These are phyloP conservation scores for Paragorgia papillata DNA, from an alignment of 92 coral and sea anemone genomes.

Conservation along the genomic window DNA sequence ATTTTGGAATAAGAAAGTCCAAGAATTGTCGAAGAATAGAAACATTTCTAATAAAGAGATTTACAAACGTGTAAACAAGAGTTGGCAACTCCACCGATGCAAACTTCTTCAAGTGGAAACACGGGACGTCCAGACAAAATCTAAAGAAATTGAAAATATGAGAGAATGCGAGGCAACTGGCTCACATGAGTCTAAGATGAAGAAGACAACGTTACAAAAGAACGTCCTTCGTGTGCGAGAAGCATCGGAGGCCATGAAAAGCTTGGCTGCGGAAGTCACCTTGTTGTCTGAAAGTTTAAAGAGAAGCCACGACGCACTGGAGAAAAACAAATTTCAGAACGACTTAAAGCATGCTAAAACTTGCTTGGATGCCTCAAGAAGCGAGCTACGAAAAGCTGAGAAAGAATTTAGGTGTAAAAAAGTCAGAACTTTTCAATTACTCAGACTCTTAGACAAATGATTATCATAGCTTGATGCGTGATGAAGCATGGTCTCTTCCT, in stretches of 20 bases:
- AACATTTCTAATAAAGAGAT: neutral
- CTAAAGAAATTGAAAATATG: neutral
- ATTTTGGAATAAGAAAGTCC: slow-evolving; percentile 6
- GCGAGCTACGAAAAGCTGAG: slow-evolving; percentile 5
- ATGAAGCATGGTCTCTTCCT: too few species aligned
- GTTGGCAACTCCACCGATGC: neutral
- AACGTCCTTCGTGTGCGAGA: neutral
- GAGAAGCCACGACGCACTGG: neutral
- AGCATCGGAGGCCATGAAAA: neutral
- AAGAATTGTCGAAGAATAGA: slow-evolving; percentile 4
- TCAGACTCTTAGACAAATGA: too few species aligned
- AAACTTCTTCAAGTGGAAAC: neutral
- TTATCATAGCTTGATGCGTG: too few species aligned
- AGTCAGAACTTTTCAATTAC: slow-evolving; percentile 40
- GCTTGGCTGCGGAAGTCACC: neutral
- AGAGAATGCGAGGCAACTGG: neutral
- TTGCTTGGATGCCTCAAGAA: neutral
- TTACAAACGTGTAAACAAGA: slow-evolving; percentile 1
- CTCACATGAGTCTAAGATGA: neutral
- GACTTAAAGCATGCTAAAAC: neutral
- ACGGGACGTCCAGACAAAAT: too few species aligned
- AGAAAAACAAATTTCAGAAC: neutral
- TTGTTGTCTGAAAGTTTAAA: neutral
- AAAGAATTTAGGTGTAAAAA: slow-evolving; percentile 8
- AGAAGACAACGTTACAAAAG: neutral